Conservation (phyloP, 2,888 invertebrate species). For the Micoletzkya japonica region DNA sequence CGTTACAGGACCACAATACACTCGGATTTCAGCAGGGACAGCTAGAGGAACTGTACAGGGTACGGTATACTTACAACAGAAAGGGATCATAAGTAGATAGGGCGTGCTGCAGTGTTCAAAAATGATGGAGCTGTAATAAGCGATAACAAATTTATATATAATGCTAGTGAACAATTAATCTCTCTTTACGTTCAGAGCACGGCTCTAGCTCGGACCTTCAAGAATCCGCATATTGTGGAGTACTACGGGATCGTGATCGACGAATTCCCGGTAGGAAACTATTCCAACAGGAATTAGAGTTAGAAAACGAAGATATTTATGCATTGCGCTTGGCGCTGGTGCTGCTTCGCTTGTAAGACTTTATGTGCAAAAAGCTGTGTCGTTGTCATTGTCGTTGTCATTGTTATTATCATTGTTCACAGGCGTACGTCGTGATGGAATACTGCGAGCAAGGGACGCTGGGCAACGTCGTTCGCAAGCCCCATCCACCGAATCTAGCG, state of each 20-base stretch:
- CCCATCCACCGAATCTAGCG: conserved; percentile 9
- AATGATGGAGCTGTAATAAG: background rate
- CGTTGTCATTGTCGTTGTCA: too few species aligned
- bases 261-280: background rate
- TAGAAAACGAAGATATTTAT: too few species aligned
- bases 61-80: background rate
- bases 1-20: conserved; percentile 6
- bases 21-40: conserved; percentile 10
- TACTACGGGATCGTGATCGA: conserved; percentile 12
- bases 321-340: background rate
- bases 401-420: too few species aligned
- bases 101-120: background rate
- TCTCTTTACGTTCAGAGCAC: too few species aligned
- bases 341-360: too few species aligned
- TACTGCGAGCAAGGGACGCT: conserved; percentile 15
- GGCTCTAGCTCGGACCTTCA: background rate
- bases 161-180: too few species aligned
- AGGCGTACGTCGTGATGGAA: conserved; percentile 19
- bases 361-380: too few species aligned
- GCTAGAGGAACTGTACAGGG: conserved; percentile 17
- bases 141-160: background rate
- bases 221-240: conserved; percentile 10
- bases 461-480: conserved; percentile 19
- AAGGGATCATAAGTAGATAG: too few species aligned
- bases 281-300: too few species aligned